These are phyloP conservation scores for Hycleus phaleratus DNA, from an alignment of 1,140 invertebrate species.

Conservation along the genomic window DNA sequence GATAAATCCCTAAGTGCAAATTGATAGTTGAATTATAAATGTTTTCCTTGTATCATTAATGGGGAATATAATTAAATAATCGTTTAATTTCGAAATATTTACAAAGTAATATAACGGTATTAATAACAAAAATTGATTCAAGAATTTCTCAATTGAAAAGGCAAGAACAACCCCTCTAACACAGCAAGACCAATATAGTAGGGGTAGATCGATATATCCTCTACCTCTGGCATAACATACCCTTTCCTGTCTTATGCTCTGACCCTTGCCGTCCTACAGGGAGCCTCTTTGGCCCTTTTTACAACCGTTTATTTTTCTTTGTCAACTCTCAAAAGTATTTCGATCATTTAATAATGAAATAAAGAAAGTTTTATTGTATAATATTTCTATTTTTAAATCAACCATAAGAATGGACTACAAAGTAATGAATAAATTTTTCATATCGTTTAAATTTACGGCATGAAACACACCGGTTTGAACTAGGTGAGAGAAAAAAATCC, in stretches of 20 bases:
- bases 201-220: slow-evolving; percentile 30
- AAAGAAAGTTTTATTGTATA: background rate
- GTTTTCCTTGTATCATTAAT: too few relatives aligned
- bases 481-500: too few relatives aligned
- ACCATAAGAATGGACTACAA: background rate
- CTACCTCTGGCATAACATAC: slow-evolving; percentile 27
- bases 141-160: slow-evolving; percentile 18
- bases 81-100: too few relatives aligned
- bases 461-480: too few relatives aligned
- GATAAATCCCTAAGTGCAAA: too few relatives aligned
- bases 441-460: background rate
- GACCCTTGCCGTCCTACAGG: slow-evolving; percentile 10
- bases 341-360: background rate
- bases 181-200: slow-evolving; percentile 18
- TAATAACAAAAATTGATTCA: background rate
- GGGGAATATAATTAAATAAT: too few relatives aligned
- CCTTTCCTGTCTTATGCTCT: slow-evolving; percentile 16
- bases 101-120: too few relatives aligned
- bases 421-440: slow-evolving; percentile 13
- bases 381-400: background rate
- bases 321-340: background rate
- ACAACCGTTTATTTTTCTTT: background rate
- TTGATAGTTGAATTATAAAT: too few relatives aligned
- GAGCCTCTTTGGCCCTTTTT: slow-evolving; percentile 1
- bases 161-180: slow-evolving; percentile 19